phyloP scores from a whole-genome alignment of 2,113 vertebrate species.

The Lampris megalopsis region DNA sequence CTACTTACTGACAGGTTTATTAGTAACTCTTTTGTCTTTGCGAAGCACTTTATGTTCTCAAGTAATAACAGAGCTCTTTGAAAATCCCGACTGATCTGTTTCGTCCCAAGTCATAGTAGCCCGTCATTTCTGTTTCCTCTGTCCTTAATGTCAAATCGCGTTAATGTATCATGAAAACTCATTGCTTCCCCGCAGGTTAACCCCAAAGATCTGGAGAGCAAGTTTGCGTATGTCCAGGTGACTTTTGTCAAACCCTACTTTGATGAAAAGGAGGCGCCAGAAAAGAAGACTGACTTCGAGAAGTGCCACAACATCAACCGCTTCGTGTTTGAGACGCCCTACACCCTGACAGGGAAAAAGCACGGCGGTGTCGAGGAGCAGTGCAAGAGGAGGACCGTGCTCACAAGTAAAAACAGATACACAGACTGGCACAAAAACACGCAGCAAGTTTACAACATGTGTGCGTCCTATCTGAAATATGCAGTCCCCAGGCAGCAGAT shows the following conservation, averaged over 20 bases:
- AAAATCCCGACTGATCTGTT: background rate
- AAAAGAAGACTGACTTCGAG: constrained; percentile 94
- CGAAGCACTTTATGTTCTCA: background rate
- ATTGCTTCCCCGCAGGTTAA: constrained; percentile 84
- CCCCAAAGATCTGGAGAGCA: constrained; percentile 91
- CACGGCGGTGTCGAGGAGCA: constrained; percentile 96
- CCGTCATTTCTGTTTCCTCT: background rate
- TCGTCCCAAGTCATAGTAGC: background rate
- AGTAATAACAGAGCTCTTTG: too few species aligned
- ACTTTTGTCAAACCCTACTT: constrained; percentile 96
- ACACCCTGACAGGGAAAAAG: constrained; percentile 96
- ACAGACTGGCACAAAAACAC: background rate
- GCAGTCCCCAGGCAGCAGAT: too few species aligned
- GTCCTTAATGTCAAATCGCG: background rate
- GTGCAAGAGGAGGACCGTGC: constrained; percentile 91
- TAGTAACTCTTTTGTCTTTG: background rate
- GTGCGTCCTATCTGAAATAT: too few species aligned
- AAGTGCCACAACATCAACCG: constrained; percentile 93
- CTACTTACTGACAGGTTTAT: too few species aligned
- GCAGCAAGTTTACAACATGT: background rate
- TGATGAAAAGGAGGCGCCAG: constrained; percentile 92
- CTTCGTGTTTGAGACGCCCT: constrained; percentile 97
- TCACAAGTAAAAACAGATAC: constrained; percentile 86
- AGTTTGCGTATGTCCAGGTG: constrained; percentile 94
- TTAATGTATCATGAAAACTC: constrained; percentile 10